These are phyloP conservation scores for Zoanthus sociatus DNA, from an alignment of 92 coral and sea anemone genomes.

Conservation along the genomic window DNA sequence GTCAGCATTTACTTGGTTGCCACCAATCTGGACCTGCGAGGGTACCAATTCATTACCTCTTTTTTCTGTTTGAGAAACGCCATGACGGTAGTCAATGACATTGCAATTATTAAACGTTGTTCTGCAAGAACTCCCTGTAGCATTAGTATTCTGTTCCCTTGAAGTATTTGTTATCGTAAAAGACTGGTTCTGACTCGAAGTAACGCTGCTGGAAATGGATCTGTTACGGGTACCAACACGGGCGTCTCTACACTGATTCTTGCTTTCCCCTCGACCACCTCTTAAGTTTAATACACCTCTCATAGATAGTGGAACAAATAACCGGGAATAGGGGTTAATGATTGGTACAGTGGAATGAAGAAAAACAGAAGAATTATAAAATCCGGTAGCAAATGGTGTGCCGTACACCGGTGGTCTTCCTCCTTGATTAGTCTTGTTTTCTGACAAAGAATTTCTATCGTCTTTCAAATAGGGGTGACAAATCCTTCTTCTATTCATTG, in stretches of 20 bases:
- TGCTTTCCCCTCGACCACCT: not conserved
- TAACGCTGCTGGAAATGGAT: not conserved
- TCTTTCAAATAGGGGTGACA: not conserved
- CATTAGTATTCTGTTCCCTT: not conserved
- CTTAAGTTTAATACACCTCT: not conserved
- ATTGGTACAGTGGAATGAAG: not conserved
- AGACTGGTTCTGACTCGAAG: not conserved
- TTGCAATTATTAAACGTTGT: not conserved
- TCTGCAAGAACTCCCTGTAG: not conserved
- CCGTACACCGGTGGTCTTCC: not conserved
- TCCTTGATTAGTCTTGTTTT: not conserved
- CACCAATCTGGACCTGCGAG: not conserved
- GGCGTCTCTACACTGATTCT: not conserved
- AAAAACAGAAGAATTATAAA: not conserved
- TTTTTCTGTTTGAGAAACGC: slow-evolving; percentile 5
- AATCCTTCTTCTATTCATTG: slow-evolving; percentile 3
- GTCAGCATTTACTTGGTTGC: not conserved
- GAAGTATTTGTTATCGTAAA: not conserved
- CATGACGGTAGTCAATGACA: not conserved
- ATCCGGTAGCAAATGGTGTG: not conserved
- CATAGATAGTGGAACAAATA: not conserved
- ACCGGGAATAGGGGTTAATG: too few species aligned
- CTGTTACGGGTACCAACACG: not conserved
- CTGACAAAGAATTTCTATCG: not conserved
- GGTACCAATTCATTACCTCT: not conserved